Percentiles rank a stretch among this genome's conserved stretches.
These are phyloP conservation scores for Agelaius tricolor DNA, from an alignment of 2,113 vertebrate genomes.

Conservation along the genomic window DNA sequence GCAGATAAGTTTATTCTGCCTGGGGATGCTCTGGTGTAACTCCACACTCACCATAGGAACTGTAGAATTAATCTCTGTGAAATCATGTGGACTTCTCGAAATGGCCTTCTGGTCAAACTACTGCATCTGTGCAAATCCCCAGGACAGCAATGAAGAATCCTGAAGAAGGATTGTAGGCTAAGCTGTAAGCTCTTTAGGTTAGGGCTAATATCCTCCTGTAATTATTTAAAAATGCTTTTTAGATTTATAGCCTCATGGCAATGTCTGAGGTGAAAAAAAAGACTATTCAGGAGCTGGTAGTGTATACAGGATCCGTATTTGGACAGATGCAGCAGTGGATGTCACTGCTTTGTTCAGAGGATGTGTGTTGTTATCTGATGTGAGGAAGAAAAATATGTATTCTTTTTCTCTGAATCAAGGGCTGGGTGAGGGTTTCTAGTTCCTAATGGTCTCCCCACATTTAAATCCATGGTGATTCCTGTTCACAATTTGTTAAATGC, in stretches of 20 bases:
- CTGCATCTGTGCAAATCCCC: not conserved
- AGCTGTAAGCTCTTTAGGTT: not conserved
- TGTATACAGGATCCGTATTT: not conserved
- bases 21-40: not conserved
- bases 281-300: not conserved
- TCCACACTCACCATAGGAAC: accelerated
- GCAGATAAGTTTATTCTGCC: not conserved
- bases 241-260: not conserved
- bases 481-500: not conserved
- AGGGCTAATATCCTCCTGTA: not conserved
- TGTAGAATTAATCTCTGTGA: constrained; percentile 7
- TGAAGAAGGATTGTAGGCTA: constrained; percentile 6
- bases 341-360: not conserved
- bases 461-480: not conserved
- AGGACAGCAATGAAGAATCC: not conserved
- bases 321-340: not conserved
- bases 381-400: not conserved
- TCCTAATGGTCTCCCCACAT: not conserved
- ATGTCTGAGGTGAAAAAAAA: not conserved
- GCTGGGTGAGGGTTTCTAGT: not conserved
- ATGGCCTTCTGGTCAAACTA: not conserved
- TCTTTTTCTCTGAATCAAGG: not conserved
- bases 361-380: not conserved
- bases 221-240: not conserved
- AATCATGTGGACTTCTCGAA: not conserved